A percentile compares a stretch with the other conserved stretches of the same genome.
phyloP scores from a whole-genome alignment of 2,888 invertebrate genomes.

The Cabera pusaria region DNA sequence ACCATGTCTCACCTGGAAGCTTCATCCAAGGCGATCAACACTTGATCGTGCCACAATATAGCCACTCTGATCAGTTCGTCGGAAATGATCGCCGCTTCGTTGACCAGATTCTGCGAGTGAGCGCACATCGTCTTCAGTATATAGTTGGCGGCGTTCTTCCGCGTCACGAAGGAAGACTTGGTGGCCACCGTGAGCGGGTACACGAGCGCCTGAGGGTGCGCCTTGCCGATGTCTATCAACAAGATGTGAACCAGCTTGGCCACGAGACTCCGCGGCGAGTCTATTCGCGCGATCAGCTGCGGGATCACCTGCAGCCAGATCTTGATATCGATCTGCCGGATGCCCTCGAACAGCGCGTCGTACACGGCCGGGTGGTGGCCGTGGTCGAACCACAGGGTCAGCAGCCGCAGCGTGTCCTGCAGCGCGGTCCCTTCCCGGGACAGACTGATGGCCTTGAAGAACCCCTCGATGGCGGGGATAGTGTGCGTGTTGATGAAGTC shows the following conservation, averaged over 20 bases:
- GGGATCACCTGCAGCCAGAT: constrained; percentile 99
- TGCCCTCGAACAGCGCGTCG: constrained; percentile 95
- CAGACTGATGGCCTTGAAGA: constrained; percentile 96
- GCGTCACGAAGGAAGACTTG: constrained; percentile 92
- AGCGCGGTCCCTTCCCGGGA: constrained; percentile 94
- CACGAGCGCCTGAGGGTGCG: constrained; percentile 98
- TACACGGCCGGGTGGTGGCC: constrained; percentile 96
- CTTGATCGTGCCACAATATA: constrained; percentile 99
- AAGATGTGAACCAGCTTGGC: constrained; percentile 96
- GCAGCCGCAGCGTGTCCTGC: constrained; percentile 96
- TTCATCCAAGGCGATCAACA: constrained; percentile 91
- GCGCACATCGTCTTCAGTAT: constrained; percentile 97
- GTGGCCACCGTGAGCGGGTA: constrained; percentile 99
- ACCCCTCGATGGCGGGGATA: constrained; percentile 97
- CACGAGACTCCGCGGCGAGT: constrained; percentile 94
- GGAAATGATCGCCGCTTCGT: constrained; percentile 96
- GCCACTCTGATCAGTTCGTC: constrained; percentile 98
- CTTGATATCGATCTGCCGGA: constrained; percentile 96
- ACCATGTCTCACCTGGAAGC: constrained; percentile 85
- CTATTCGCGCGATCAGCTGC: constrained; percentile 98
- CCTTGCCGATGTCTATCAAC: constrained; percentile 97
- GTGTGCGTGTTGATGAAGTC: constrained; percentile 85
- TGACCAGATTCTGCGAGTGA: constrained; percentile 94
- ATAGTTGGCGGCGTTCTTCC: constrained; percentile 95
- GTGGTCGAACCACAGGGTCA: constrained; percentile 99